Percentiles rank a stretch among this genome's conserved stretches.
These are phyloP conservation scores for Ivindomyrus marchei DNA, from an alignment of 2,113 vertebrate genomes.

Conservation along the genomic window DNA sequence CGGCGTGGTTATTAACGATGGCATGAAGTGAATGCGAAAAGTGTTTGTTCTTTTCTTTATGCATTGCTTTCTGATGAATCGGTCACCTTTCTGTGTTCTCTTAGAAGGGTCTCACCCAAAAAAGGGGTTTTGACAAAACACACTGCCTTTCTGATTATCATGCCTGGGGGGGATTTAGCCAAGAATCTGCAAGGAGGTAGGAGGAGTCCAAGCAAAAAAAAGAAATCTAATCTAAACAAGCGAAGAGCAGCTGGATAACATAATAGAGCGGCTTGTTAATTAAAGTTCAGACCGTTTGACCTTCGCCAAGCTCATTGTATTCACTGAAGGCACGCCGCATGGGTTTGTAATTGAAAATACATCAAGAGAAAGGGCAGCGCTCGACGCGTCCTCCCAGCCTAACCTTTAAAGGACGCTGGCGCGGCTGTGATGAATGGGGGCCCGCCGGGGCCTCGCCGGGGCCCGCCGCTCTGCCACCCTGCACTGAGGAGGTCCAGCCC, in stretches of 20 bases:
- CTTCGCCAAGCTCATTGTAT: constrained; percentile 29
- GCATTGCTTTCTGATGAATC: neutral
- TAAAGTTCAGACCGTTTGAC: constrained; percentile 42
- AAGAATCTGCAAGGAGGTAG: neutral
- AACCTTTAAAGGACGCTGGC: constrained; percentile 17
- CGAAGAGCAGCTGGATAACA: constrained; percentile 24
- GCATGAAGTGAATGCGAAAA: neutral
- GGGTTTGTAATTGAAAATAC: constrained; percentile 19
- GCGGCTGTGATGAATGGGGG: constrained; percentile 15
- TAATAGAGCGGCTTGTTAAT: constrained; percentile 45
- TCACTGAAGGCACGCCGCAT: constrained; percentile 31
- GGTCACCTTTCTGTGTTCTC: neutral
- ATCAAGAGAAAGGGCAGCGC: constrained; percentile 18
- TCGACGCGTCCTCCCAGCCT: constrained; percentile 13
- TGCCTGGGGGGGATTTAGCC: too few species aligned
- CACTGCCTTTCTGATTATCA: neutral
- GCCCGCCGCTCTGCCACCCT: neutral
- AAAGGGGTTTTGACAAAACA: neutral
- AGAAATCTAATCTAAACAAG: neutral
- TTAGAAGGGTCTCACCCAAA: neutral
- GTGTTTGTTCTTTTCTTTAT: neutral
- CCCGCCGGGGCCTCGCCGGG: neutral
- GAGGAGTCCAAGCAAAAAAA: constrained; percentile 13
- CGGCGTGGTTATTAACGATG: neutral
- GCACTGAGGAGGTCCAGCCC: neutral